phyloP scores from a whole-genome alignment of 2,797 vertebrate species.

The Rhynchotus rufescens region DNA sequence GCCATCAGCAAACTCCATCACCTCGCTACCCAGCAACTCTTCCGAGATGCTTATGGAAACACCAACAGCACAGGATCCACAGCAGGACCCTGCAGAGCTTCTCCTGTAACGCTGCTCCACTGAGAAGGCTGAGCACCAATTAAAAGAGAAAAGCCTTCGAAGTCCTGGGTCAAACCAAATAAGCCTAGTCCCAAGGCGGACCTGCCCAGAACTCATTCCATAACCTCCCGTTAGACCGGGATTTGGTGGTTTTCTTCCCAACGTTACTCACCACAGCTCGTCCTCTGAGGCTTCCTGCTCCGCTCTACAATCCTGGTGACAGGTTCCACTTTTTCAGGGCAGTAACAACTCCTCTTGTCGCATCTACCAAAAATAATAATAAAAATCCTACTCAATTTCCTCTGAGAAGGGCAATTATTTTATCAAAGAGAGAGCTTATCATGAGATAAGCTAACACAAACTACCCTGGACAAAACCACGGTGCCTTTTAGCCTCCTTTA shows the following conservation, averaged over 20 bases:
- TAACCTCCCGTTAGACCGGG: neutral
- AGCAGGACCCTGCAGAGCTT: neutral
- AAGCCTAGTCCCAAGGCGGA: neutral
- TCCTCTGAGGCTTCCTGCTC: neutral
- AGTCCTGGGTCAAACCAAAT: neutral
- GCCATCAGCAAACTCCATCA: neutral
- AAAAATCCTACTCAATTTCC: neutral
- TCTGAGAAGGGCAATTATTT: neutral
- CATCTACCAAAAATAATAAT: neutral
- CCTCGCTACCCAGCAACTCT: neutral
- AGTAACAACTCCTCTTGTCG: neutral
- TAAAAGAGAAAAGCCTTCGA: no score
- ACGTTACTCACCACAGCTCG: neutral
- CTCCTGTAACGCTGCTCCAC: neutral
- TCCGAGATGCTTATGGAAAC: neutral
- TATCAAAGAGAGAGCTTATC: neutral
- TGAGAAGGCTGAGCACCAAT: neutral
- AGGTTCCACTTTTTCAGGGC: neutral
- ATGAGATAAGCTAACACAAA: neutral
- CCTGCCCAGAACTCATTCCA: neutral
- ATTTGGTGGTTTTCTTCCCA: neutral
- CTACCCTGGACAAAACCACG: fast-evolving
- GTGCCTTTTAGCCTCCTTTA: neutral
- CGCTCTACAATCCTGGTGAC: neutral
- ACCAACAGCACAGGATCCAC: neutral